Conservation (phyloP, 2,113 vertebrate genomes). For the Dermatemys mawii region DNA sequence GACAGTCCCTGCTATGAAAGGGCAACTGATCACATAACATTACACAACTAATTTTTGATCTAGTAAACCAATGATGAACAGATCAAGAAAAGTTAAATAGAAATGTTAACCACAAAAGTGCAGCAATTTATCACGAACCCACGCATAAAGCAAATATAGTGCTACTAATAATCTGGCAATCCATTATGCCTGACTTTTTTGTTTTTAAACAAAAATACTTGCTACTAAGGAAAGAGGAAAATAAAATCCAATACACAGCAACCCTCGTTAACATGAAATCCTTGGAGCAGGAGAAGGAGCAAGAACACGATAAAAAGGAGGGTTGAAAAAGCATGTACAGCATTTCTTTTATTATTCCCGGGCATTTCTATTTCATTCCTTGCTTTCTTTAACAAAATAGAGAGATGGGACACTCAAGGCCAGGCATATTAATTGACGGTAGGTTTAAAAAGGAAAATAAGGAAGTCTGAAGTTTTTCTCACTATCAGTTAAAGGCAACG, state of each 20-base stretch:
- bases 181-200: background rate
- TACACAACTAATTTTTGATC: background rate
- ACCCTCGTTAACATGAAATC: background rate
- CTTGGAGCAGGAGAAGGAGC: background rate
- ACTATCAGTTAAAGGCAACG: background rate
- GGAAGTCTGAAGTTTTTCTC: background rate
- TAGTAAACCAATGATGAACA: background rate
- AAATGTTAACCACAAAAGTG: background rate
- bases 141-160: background rate
- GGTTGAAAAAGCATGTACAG: background rate
- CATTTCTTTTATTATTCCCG: background rate
- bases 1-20: background rate
- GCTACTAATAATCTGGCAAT: background rate
- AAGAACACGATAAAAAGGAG: fast-evolving
- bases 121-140: background rate
- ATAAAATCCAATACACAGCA: background rate
- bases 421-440: background rate
- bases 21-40: background rate
- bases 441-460: background rate
- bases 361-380: background rate
- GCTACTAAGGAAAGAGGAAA: background rate
- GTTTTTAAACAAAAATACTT: background rate
- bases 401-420: background rate
- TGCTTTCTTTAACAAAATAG: background rate
- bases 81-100: background rate